These are phyloP conservation scores for Crocodylus rhombifer DNA, from an alignment of 2,797 vertebrate species.

Conservation along the genomic window DNA sequence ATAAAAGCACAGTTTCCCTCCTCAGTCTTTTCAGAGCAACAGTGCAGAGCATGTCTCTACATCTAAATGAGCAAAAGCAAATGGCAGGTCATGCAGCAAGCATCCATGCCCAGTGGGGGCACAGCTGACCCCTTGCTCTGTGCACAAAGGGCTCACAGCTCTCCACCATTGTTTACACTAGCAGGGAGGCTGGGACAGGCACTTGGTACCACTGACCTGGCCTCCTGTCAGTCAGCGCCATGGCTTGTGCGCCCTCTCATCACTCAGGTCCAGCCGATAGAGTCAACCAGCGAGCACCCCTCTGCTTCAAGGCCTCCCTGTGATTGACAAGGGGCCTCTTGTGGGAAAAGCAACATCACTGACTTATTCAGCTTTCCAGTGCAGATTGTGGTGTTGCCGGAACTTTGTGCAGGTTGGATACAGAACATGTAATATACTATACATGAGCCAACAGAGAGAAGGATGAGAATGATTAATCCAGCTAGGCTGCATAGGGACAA, in stretches of 20 bases:
- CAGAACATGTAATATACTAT: neutral
- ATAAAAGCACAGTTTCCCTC: neutral
- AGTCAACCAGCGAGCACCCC: neutral
- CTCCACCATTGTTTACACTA: fast-evolving
- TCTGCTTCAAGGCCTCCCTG: neutral
- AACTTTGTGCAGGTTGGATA: neutral
- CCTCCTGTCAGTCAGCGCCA: neutral
- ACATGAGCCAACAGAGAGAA: neutral
- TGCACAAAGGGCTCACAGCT: fast-evolving
- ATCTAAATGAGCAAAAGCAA: neutral
- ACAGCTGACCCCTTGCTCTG: neutral
- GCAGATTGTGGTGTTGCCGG: too few relatives aligned
- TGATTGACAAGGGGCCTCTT: fast-evolving
- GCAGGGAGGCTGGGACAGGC: neutral
- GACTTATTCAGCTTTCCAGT: neutral
- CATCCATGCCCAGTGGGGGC: fast-evolving
- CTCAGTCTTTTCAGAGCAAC: neutral
- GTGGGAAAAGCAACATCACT: neutral
- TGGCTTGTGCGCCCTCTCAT: neutral
- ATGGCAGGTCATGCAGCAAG: neutral
- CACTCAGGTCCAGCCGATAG: conserved; percentile 1
- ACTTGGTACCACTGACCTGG: neutral
- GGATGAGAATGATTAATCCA: neutral
- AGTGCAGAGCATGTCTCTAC: neutral
- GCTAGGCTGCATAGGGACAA: neutral